phyloP scores from a whole-genome alignment of 2,888 invertebrate species.

The Sipha maydis region DNA sequence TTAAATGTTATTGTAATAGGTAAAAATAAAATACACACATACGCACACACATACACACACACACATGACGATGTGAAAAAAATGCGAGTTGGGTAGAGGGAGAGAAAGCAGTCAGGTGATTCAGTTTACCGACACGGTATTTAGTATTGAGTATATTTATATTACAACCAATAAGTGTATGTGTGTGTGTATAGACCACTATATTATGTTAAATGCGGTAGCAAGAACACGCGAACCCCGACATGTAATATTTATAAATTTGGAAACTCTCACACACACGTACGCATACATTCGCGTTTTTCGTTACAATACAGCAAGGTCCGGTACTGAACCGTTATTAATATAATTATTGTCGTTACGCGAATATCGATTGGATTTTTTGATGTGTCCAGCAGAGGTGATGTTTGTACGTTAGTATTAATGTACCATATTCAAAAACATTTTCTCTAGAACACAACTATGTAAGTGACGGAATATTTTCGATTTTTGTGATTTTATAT shows the following conservation, averaged over 20 bases:
- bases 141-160: not conserved
- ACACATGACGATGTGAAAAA: not conserved
- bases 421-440: too few species aligned
- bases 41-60: not conserved
- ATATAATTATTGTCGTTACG: too few species aligned
- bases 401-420: too few species aligned
- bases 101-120: not conserved
- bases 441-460: too few species aligned
- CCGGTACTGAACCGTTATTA: too few species aligned
- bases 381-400: too few species aligned
- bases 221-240: slow-evolving; percentile 10
- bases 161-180: not conserved
- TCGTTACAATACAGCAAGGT: too few species aligned
- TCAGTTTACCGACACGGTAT: slow-evolving; percentile 12
- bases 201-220: not conserved
- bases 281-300: not conserved
- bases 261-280: not conserved
- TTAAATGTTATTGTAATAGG: slow-evolving; percentile 28
- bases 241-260: slow-evolving; percentile 16
- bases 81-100: not conserved
- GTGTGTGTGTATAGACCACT: not conserved
- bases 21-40: not conserved
- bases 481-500: too few species aligned
- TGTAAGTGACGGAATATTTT: too few species aligned
- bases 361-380: too few species aligned